Evolutionary conservation across 2,888 invertebrate genomes (phyloP).

Genomic region (Dryobota labecula): DNA sequence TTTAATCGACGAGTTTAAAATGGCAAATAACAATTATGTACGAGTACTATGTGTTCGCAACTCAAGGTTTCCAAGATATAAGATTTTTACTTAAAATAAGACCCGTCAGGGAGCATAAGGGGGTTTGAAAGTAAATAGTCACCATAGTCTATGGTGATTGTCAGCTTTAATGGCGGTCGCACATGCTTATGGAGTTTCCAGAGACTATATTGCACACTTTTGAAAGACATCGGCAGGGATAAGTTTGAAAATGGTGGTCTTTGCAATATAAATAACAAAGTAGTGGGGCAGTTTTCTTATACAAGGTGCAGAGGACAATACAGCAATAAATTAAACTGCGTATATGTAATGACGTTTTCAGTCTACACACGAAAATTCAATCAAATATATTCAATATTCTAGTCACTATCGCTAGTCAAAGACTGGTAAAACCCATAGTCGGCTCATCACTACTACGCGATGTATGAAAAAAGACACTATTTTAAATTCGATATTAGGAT

Average conservation of each 20-base stretch:
- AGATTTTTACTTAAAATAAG: conserved; percentile 55
- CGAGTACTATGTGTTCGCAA: conserved; percentile 22
- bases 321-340: no score
- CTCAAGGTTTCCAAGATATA: conserved; percentile 14
- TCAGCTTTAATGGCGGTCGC: conserved; percentile 56
- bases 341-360: no score
- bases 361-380: no score
- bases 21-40: conserved; percentile 33
- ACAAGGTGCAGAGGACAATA: no score
- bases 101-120: conserved; percentile 7
- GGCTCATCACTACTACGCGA: no score
- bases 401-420: no score
- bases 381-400: no score
- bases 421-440: no score
- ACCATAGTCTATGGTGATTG: conserved; percentile 41
- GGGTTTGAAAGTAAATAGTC: conserved; percentile 29
- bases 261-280: conserved; percentile 30
- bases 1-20: conserved; percentile 52
- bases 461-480: no score
- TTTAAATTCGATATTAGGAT: no score
- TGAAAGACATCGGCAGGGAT: conserved; percentile 29
- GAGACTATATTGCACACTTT: conserved; percentile 48
- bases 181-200: conserved; percentile 52
- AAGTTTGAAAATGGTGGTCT: conserved; percentile 14
- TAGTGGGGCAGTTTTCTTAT: conserved; percentile 19